Evolutionary conservation across 1,140 invertebrate species (phyloP).

Genomic region (Ceratina calcarata): DNA sequence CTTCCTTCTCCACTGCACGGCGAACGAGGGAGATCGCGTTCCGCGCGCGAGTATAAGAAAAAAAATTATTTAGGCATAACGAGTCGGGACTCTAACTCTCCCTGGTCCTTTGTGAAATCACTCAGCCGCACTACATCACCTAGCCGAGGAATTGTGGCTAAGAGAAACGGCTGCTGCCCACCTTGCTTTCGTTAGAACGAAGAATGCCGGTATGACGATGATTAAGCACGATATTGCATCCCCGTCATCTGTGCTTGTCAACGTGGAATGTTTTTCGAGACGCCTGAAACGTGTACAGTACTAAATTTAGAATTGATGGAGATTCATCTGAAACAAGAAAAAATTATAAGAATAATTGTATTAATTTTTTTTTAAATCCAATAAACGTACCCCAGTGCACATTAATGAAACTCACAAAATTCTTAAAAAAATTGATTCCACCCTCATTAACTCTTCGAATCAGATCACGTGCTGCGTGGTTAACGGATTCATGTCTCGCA

Average conservation of each 20-base stretch:
- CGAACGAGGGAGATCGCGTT: not conserved
- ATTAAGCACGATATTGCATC: slow-evolving; percentile 50
- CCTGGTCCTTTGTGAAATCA: slow-evolving; percentile 60
- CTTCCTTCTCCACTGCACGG: not conserved
- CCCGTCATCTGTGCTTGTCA: slow-evolving; percentile 59
- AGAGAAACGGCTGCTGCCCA: slow-evolving; percentile 60
- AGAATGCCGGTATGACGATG: slow-evolving; percentile 52
- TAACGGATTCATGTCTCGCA: slow-evolving; percentile 28
- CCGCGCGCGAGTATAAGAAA: slow-evolving; percentile 36
- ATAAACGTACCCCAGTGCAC: too few species aligned
- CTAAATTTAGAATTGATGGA: slow-evolving; percentile 20
- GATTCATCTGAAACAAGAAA: not conserved
- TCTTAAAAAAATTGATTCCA: too few species aligned
- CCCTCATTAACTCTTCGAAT: not conserved
- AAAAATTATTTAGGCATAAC: slow-evolving; percentile 67
- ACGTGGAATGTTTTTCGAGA: slow-evolving; percentile 53
- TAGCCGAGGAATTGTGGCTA: slow-evolving; percentile 43
- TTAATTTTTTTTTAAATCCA: too few species aligned
- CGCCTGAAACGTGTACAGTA: not conserved
- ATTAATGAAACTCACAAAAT: too few species aligned
- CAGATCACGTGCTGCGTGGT: not conserved
- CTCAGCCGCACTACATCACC: slow-evolving; percentile 62
- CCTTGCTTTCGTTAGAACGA: slow-evolving; percentile 58
- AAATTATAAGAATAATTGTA: not conserved
- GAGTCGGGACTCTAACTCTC: slow-evolving; percentile 59